These are phyloP conservation scores for Stigmatopora argus DNA, from an alignment of 2,113 vertebrate genomes.

Conservation along the genomic window DNA sequence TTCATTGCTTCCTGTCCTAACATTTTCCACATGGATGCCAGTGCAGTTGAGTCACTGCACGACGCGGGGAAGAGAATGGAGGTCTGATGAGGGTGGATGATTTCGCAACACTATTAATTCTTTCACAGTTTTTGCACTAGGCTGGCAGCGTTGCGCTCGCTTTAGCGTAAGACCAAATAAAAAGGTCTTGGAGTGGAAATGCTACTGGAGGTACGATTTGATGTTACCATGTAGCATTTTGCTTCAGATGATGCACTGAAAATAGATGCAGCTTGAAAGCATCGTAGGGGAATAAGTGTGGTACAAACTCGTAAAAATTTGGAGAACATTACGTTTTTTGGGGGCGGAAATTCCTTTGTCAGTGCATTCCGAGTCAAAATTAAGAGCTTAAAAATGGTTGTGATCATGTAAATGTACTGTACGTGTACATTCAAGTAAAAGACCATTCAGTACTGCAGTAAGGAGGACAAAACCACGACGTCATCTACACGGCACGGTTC, in stretches of 20 bases:
- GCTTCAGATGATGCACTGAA: neutral
- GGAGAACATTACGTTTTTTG: too few species aligned
- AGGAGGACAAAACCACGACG: too few species aligned
- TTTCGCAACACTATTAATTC: neutral
- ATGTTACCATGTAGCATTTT: neutral
- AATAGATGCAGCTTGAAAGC: neutral
- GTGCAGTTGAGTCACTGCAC: slow-evolving; percentile 22
- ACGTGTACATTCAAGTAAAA: too few species aligned
- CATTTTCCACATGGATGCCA: slow-evolving; percentile 30
- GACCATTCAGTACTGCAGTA: too few species aligned
- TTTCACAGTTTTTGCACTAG: neutral
- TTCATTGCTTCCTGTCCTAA: slow-evolving; percentile 27
- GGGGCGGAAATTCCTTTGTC: too few species aligned
- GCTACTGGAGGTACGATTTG: neutral
- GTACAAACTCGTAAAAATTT: too few species aligned
- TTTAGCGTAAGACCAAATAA: neutral
- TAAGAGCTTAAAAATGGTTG: too few species aligned
- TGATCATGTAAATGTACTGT: too few species aligned
- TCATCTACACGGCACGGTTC: too few species aligned
- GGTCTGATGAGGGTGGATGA: slow-evolving; percentile 3
- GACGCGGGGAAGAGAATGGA: slow-evolving; percentile 3
- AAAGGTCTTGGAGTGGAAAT: neutral
- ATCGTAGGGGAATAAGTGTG: neutral
- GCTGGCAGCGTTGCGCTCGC: neutral
- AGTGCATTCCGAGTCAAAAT: too few species aligned